phyloP scores from a whole-genome alignment of 37 sponge, comb jelly and placozoan genomes.

The Hexactinellida sp. region DNA sequence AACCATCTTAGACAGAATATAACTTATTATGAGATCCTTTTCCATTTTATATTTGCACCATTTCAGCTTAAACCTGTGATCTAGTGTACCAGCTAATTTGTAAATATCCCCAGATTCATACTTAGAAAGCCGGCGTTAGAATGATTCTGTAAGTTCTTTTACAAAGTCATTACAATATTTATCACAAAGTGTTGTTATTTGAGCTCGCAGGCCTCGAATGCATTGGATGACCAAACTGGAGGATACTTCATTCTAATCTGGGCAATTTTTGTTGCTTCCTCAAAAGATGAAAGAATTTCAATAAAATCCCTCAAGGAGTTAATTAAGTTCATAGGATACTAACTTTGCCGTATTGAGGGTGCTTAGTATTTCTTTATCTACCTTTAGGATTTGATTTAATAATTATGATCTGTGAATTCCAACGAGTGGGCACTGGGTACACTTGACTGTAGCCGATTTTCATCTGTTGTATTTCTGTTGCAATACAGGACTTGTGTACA shows the following conservation, averaged over 20 bases:
- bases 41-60: constrained; percentile 20
- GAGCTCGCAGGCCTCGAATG: constrained; percentile 9
- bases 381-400: constrained; percentile 17
- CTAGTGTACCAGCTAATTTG: constrained; percentile 19
- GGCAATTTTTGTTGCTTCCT: constrained; percentile 22
- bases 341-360: constrained; percentile 13
- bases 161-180: constrained; percentile 16
- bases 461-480: not conserved
- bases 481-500: constrained; percentile 21
- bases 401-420: constrained; percentile 21
- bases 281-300: constrained; percentile 26
- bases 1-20: not conserved
- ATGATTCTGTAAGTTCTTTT: not conserved
- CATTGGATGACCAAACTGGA: constrained; percentile 23
- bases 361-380: constrained; percentile 23
- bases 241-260: constrained; percentile 23
- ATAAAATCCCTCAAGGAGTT: constrained; percentile 7
- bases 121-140: constrained; percentile 11
- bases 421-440: constrained; percentile 19
- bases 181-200: not conserved
- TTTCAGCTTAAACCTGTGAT: constrained; percentile 25
- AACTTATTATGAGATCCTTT: constrained; percentile 17
- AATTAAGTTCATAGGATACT: constrained; percentile 21
- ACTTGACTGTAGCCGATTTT: constrained; percentile 17
- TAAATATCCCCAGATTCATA: constrained; percentile 19